Conservation (phyloP, 1,140 invertebrate genomes). For the Archivesica marissinica region DNA sequence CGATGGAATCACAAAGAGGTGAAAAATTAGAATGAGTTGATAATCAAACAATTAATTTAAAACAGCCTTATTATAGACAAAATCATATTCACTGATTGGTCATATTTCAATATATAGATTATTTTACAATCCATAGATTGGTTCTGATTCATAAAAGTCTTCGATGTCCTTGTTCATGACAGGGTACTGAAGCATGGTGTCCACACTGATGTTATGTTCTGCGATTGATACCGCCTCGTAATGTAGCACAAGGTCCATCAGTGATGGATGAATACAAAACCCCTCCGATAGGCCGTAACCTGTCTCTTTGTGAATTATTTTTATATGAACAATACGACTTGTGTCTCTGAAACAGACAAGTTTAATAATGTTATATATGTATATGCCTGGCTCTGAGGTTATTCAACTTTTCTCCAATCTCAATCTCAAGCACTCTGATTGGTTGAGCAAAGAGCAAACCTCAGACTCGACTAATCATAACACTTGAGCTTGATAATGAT, state of each 20-base stretch:
- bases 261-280: slow-evolving; percentile 93
- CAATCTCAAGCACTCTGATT: too few species aligned
- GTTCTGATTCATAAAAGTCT: slow-evolving; percentile 47
- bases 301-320: slow-evolving; percentile 92
- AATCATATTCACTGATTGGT: too few species aligned
- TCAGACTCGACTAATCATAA: too few species aligned
- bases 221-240: slow-evolving; percentile 96
- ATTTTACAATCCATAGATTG: slow-evolving; percentile 44
- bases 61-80: too few species aligned
- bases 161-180: slow-evolving; percentile 5
- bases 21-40: too few species aligned
- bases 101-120: too few species aligned
- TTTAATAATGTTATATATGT: background rate
- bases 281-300: slow-evolving; percentile 96
- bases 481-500: too few species aligned
- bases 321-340: slow-evolving; percentile 94
- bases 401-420: too few species aligned
- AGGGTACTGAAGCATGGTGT: slow-evolving; percentile 91
- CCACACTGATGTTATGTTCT: slow-evolving; percentile 95
- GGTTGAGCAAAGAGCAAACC: too few species aligned
- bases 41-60: too few species aligned
- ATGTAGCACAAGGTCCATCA: slow-evolving; percentile 94
- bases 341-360: slow-evolving; percentile 87
- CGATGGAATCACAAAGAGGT: too few species aligned
- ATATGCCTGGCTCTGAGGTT: too few species aligned